Conservation (phyloP, 1,140 invertebrate species). For the Leptinotarsa defecta region DNA sequence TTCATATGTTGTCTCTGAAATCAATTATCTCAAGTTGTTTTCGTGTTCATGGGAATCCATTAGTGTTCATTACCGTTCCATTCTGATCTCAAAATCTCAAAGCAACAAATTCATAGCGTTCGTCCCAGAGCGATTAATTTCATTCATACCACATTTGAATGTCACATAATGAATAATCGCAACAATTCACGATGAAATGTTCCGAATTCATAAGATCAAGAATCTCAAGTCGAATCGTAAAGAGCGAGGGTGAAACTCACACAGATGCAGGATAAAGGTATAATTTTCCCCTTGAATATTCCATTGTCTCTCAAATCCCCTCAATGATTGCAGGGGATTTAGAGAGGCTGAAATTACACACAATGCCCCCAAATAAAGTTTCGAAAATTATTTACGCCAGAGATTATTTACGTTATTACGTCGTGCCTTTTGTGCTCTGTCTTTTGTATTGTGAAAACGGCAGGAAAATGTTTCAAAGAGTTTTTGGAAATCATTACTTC, state of each 20-base stretch:
- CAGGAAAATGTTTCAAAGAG: slow-evolving; percentile 21
- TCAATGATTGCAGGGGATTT: slow-evolving; percentile 44
- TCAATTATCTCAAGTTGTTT: too few relatives aligned
- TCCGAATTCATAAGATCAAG: slow-evolving; percentile 14
- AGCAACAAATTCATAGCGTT: too few relatives aligned
- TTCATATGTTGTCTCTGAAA: too few relatives aligned
- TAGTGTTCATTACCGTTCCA: too few relatives aligned
- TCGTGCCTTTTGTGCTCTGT: slow-evolving; percentile 12
- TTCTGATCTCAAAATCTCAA: too few relatives aligned
- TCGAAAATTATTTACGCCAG: slow-evolving; percentile 46
- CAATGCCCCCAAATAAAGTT: slow-evolving; percentile 39
- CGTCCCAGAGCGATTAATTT: too few relatives aligned
- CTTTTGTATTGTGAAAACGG: slow-evolving; percentile 14
- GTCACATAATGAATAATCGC: slow-evolving; percentile 11
- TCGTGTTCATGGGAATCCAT: too few relatives aligned
- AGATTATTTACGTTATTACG: slow-evolving; percentile 33
- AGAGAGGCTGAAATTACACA: slow-evolving; percentile 40
- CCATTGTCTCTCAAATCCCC: slow-evolving; percentile 49
- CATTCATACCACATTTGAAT: neutral
- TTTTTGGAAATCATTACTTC: slow-evolving; percentile 18
- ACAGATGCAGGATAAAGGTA: slow-evolving; percentile 46
- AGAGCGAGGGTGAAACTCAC: slow-evolving; percentile 2
- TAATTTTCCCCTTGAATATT: slow-evolving; percentile 50
- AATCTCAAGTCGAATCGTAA: slow-evolving; percentile 19
- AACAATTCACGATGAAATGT: slow-evolving; percentile 11